These are phyloP conservation scores for Arctia plantaginis DNA, from an alignment of 2,888 invertebrate genomes.

Conservation along the genomic window DNA sequence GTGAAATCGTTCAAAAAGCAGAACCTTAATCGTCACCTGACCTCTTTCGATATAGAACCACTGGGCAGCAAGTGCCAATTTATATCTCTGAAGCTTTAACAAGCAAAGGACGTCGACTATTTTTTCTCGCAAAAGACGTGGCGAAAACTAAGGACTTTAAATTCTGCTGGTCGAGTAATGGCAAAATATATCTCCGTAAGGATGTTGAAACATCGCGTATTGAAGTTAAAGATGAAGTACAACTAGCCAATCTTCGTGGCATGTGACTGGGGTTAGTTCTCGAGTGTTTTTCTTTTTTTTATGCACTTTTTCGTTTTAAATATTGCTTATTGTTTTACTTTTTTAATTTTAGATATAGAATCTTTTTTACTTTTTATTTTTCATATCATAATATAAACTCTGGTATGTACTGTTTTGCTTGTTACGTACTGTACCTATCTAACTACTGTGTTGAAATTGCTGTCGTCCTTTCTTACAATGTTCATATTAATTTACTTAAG, in stretches of 20 bases:
- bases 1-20: background rate
- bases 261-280: background rate
- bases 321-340: too few species aligned
- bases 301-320: too few species aligned
- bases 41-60: background rate
- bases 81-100: background rate
- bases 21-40: background rate
- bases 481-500: too few species aligned
- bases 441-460: too few species aligned
- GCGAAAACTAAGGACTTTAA: background rate
- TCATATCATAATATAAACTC: too few species aligned
- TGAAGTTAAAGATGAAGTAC: background rate
- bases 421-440: too few species aligned
- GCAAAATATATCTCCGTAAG: background rate
- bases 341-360: too few species aligned
- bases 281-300: too few species aligned
- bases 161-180: background rate
- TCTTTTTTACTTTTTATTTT: too few species aligned
- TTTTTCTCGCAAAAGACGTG: background rate
- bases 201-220: background rate
- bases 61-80: background rate
- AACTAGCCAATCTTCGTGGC: constrained; percentile 3
- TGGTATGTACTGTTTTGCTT: too few species aligned
- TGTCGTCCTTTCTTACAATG: too few species aligned
- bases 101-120: background rate